A percentile compares a stretch with the other conserved stretches of the same genome.
Conservation (phyloP, 2,797 vertebrate genomes). For the Premnoplex brunnescens region DNA sequence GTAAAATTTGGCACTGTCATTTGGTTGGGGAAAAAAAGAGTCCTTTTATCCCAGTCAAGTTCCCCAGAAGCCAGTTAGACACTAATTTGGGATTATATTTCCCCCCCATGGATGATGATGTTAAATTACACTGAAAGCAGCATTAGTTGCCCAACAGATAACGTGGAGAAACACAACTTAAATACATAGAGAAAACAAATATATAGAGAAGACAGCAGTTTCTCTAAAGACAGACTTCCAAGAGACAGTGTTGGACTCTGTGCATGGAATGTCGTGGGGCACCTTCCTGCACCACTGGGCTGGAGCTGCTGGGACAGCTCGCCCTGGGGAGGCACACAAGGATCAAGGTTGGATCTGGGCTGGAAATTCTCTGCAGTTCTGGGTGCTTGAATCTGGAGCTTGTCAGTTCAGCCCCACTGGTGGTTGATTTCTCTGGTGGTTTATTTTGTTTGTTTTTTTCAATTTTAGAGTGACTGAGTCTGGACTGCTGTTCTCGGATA, state of each 20-base stretch:
- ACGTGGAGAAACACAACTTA: not conserved
- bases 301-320: not conserved
- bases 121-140: not conserved
- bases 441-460: not conserved
- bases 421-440: not conserved
- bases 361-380: not conserved
- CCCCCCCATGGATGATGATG: not conserved
- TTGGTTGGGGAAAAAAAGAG: not conserved
- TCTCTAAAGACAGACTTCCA: not conserved
- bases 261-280: not conserved
- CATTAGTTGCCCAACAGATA: not conserved
- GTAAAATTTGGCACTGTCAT: not conserved
- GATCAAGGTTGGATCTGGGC: not conserved
- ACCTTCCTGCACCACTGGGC: not conserved
- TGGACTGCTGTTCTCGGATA: not conserved
- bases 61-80: not conserved
- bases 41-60: not conserved
- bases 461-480: not conserved
- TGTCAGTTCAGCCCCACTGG: not conserved
- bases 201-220: not conserved
- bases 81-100: not conserved
- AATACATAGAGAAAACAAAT: not conserved
- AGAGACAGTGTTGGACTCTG: not conserved
- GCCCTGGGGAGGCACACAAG: not conserved
- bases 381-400: not conserved